These are phyloP conservation scores for Meriones psammophilus DNA, from an alignment of 2,797 vertebrate genomes.

Conservation along the genomic window DNA sequence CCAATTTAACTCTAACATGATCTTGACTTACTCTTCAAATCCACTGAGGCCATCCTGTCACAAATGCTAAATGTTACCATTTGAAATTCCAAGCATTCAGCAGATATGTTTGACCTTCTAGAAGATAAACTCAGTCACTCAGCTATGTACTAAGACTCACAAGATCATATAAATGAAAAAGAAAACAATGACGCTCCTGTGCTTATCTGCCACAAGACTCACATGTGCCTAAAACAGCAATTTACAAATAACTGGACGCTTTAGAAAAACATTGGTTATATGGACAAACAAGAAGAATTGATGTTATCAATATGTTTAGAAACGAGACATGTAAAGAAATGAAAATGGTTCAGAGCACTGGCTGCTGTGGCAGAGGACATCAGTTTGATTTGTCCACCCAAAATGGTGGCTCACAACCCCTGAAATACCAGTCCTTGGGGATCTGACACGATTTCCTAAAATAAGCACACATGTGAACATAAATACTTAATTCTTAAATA, in stretches of 20 bases:
- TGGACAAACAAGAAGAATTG: conserved; percentile 18
- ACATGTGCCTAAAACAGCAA: neutral
- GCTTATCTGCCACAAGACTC: neutral
- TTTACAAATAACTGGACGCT: neutral
- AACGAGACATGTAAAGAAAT: too few relatives aligned
- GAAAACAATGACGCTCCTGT: neutral
- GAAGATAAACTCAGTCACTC: conserved; percentile 61
- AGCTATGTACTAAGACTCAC: conserved; percentile 19
- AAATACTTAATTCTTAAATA: neutral
- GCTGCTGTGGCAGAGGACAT: neutral
- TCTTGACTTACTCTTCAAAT: conserved; percentile 62
- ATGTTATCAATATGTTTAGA: neutral
- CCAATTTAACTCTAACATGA: conserved; percentile 73
- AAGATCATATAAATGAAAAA: conserved; percentile 53
- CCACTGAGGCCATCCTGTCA: conserved; percentile 70
- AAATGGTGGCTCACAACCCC: neutral
- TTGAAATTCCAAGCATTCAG: conserved; percentile 72
- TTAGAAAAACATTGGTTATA: neutral
- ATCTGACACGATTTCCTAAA: neutral
- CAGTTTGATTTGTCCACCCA: neutral
- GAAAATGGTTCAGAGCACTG: neutral
- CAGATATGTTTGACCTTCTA: conserved; percentile 75
- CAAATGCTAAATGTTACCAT: conserved; percentile 64
- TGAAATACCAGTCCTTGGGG: neutral
- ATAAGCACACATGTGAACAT: too few relatives aligned